A percentile compares a stretch with the other conserved stretches of the same genome.
phyloP scores from a whole-genome alignment of 2,113 vertebrate genomes.

The Spea bombifrons region DNA sequence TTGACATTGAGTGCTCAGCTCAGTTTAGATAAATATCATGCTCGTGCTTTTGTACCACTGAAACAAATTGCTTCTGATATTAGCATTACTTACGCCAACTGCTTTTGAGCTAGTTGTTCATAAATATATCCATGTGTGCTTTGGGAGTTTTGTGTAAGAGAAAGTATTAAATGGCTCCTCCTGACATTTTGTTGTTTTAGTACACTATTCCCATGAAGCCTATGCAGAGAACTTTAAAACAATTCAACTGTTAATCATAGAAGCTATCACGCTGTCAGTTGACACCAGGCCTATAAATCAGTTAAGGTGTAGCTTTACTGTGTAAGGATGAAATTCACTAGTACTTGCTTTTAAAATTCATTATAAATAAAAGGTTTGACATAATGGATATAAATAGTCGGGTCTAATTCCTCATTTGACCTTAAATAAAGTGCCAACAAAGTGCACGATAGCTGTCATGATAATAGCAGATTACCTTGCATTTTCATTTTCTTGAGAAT shows the following conservation, averaged over 20 bases:
- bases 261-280: conserved; percentile 38
- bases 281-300: conserved; percentile 39
- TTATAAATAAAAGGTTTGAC: conserved; percentile 26
- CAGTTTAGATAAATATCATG: conserved; percentile 10
- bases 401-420: conserved; percentile 36
- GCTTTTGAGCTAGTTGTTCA: conserved; percentile 34
- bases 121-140: conserved; percentile 29
- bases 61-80: conserved; percentile 24
- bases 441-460: conserved; percentile 29
- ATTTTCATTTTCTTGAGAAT: conserved; percentile 24
- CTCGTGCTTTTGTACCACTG: conserved; percentile 4
- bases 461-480: conserved; percentile 6
- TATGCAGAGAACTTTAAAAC: conserved; percentile 22
- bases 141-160: conserved; percentile 14
- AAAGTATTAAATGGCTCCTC: conserved; percentile 24
- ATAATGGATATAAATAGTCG: conserved; percentile 35
- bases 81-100: conserved; percentile 18
- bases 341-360: conserved; percentile 24
- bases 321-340: conserved; percentile 17
- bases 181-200: conserved; percentile 38
- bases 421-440: conserved; percentile 31
- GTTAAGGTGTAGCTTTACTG: conserved; percentile 11
- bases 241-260: conserved; percentile 37
- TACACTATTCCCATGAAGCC: conserved; percentile 39
- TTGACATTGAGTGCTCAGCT: conserved; percentile 21